A percentile compares a stretch with the other conserved stretches of the same genome.
Evolutionary conservation across 2,113 vertebrate genomes (phyloP).

Genomic region (Labrus mixtus): DNA sequence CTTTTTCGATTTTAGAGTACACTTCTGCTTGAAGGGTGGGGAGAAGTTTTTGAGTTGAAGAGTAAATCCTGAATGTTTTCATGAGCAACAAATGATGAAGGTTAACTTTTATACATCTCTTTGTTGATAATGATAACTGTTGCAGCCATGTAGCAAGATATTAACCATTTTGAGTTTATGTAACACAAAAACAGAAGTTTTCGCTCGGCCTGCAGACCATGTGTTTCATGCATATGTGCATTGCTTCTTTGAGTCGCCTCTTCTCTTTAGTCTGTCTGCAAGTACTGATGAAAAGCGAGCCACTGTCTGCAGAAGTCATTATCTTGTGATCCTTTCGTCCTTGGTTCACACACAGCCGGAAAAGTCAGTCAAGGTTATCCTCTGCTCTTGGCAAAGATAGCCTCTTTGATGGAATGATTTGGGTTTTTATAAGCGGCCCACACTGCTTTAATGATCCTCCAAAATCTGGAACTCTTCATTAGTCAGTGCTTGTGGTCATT

Average conservation of each 20-base stretch:
- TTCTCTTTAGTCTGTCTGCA: conserved; percentile 41
- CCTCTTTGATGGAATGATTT: conserved; percentile 55
- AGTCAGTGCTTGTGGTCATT: conserved; percentile 49
- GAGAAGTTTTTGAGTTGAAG: background rate
- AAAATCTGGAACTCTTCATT: conserved; percentile 63
- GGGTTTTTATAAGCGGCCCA: conserved; percentile 44
- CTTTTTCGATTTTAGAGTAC: conserved; percentile 34
- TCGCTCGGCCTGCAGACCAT: conserved; percentile 43
- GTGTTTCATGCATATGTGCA: conserved; percentile 57
- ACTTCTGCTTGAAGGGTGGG: conserved; percentile 17
- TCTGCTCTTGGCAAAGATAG: conserved; percentile 46
- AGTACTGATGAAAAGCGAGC: conserved; percentile 55
- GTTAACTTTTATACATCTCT: background rate
- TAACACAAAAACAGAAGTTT: conserved; percentile 7
- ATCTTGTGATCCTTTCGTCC: conserved; percentile 41
- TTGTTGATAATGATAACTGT: background rate
- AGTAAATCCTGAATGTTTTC: conserved; percentile 1
- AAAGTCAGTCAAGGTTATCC: conserved; percentile 71
- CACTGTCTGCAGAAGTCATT: conserved; percentile 77
- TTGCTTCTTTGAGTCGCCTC: conserved; percentile 11
- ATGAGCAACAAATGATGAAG: background rate
- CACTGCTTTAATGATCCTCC: conserved; percentile 55
- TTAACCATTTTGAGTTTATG: conserved; percentile 3
- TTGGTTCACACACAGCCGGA: conserved; percentile 53
- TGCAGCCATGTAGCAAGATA: background rate